A percentile compares a stretch with the other conserved stretches of the same genome.
phyloP scores from a whole-genome alignment of 2,113 vertebrate species.

The Baryphthengus martii region DNA sequence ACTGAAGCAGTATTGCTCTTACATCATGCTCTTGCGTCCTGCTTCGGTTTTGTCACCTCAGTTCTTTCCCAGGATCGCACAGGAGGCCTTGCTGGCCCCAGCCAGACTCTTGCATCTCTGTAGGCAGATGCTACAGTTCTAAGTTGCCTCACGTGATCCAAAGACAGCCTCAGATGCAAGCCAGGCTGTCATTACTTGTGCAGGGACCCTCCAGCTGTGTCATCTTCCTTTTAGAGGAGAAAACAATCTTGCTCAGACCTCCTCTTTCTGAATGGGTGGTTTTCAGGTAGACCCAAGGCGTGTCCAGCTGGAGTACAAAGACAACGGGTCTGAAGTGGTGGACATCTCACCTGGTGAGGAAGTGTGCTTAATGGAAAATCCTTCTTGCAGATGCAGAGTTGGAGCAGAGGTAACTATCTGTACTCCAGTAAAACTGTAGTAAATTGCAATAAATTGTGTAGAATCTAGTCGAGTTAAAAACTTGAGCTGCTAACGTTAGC shows the following conservation, averaged over 20 bases:
- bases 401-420: background rate
- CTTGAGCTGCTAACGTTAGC: background rate
- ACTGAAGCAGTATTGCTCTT: background rate
- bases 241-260: background rate
- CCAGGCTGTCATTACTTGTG: background rate
- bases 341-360: accelerated
- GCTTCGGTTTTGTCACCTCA: background rate
- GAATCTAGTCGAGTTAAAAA: background rate
- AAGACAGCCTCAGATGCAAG: background rate
- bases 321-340: background rate
- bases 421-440: background rate
- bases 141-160: background rate
- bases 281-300: background rate
- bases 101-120: too few species aligned
- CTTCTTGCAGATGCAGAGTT: background rate
- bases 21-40: background rate
- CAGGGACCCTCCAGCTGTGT: background rate
- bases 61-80: background rate
- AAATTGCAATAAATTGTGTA: too few species aligned
- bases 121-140: background rate
- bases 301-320: background rate
- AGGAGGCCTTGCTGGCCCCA: background rate
- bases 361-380: background rate
- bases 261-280: background rate
- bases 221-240: background rate